Evolutionary conservation across 2,113 vertebrate genomes (phyloP).

Genomic region (Numenius arquata): DNA sequence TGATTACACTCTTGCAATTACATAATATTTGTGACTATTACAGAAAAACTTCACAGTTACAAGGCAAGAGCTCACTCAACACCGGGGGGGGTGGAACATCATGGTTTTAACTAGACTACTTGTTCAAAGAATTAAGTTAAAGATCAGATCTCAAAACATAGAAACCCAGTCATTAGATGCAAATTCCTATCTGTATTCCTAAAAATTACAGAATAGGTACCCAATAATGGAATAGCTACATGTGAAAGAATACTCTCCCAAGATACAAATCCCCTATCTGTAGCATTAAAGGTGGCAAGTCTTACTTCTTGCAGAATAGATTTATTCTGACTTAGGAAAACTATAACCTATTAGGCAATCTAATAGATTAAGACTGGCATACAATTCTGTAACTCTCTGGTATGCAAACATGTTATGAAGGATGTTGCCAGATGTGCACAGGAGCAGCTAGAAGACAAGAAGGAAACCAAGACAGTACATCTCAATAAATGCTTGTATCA

Average conservation of each 20-base stretch:
- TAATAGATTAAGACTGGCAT: neutral
- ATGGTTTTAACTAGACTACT: neutral
- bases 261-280: neutral
- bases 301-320: neutral
- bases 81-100: accelerated
- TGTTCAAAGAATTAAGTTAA: neutral
- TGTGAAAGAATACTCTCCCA: neutral
- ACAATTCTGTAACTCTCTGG: neutral
- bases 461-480: neutral
- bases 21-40: neutral
- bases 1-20: neutral
- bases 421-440: neutral
- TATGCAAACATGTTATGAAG: neutral
- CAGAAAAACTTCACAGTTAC: neutral
- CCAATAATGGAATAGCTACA: neutral
- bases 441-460: neutral
- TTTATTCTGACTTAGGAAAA: neutral
- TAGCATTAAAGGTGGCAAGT: neutral
- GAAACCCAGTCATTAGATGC: neutral
- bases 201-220: neutral
- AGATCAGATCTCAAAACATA: neutral
- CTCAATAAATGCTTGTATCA: neutral
- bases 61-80: neutral
- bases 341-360: neutral
- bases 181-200: neutral